A percentile compares a stretch with the other conserved stretches of the same genome.
Conservation (phyloP, 2,113 vertebrate genomes). For the Circaetus gallicus region DNA sequence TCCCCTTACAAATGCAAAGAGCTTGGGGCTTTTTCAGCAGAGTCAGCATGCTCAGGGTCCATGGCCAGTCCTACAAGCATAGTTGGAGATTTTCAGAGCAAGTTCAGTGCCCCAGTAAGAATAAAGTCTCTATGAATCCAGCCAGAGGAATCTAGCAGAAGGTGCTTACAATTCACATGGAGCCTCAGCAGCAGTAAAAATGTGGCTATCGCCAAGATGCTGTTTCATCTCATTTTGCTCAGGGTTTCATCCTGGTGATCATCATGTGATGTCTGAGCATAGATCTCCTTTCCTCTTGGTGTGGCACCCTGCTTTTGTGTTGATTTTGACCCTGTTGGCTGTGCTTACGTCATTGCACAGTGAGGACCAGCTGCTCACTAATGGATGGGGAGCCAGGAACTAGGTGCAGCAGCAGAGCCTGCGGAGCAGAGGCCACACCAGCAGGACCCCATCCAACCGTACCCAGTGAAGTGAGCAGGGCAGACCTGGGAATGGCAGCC, state of each 20-base stretch:
- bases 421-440: neutral
- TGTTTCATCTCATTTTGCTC: neutral
- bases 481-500: neutral
- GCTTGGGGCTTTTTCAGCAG: neutral
- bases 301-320: neutral
- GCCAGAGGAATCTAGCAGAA: neutral
- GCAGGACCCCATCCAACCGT: neutral
- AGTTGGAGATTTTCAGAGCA: neutral
- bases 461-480: neutral
- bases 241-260: neutral
- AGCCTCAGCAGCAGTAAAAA: neutral
- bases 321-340: neutral
- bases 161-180: neutral
- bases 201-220: neutral
- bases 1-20: neutral
- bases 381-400: neutral
- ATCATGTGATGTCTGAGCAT: neutral
- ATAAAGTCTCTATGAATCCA: neutral
- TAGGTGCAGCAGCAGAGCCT: neutral
- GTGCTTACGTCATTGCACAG: fast-evolving
- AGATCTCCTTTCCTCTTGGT: neutral
- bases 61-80: neutral
- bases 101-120: neutral
- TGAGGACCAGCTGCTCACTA: neutral
- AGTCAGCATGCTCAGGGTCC: neutral